A percentile compares a stretch with the other conserved stretches of the same genome.
phyloP scores from a whole-genome alignment of 2,113 vertebrate genomes.

The Campylomormyrus numenius region DNA sequence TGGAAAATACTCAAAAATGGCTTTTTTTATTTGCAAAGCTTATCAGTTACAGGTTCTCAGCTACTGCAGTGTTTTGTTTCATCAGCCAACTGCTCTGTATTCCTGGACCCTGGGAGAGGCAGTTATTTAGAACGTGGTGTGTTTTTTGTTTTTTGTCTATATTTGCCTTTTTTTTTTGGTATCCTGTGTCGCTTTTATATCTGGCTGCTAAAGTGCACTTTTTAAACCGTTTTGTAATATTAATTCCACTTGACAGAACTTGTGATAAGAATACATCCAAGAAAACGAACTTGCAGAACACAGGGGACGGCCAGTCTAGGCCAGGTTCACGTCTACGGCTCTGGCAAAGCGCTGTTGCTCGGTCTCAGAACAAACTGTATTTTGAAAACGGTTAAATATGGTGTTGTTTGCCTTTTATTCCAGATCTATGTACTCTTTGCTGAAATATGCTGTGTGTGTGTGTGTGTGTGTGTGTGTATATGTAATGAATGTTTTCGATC shows the following conservation, averaged over 20 bases:
- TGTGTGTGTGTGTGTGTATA: neutral
- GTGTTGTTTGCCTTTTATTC: neutral
- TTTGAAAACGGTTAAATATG: neutral
- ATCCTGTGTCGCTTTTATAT: neutral
- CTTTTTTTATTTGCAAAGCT: neutral
- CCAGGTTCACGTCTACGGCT: neutral
- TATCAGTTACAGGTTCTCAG: neutral
- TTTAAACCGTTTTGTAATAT: neutral
- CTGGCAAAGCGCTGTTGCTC: neutral
- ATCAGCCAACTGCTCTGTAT: neutral
- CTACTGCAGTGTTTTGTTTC: neutral
- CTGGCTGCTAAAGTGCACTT: neutral
- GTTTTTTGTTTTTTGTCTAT: neutral
- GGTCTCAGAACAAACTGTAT: neutral
- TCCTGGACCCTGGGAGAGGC: neutral
- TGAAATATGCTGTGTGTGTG: neutral
- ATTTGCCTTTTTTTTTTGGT: neutral
- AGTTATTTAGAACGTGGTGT: neutral
- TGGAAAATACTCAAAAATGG: neutral
- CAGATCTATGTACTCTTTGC: neutral
- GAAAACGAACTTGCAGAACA: neutral
- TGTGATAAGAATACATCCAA: neutral
- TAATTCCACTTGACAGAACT: neutral
- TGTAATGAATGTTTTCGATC: neutral
- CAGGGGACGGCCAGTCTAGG: neutral